Evolutionary conservation across 2,113 vertebrate genomes (phyloP), one percentile per base, ranked within the genome.

Genomic region (Ochotona princeps): DNA sequence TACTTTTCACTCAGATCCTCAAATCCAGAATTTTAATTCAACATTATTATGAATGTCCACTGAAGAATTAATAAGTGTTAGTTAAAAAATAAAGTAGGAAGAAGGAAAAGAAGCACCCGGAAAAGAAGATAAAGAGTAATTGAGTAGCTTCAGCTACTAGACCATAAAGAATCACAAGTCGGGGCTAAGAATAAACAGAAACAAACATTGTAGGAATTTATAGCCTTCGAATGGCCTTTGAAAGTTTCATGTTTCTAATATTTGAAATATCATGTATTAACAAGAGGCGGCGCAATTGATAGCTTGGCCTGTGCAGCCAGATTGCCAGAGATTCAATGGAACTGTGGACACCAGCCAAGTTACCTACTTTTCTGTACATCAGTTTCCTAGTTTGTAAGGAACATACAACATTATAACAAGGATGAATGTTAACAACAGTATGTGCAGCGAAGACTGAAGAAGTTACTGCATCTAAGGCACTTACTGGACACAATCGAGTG

Each of bases 1-100:
- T 20, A 75, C 60, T 74, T 91, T 96, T 84, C 49, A 81, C n/a
- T 7, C 20, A 87, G 90, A 75, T 61, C 57, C 14, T 92, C 17
- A 75, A 72, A 66, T 80, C 30, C 13, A 21, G 87, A 67, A 73
- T 81, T 90, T 85, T 92, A 90, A 5, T 57, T 88, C 25, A 90
- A 90, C 54, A 83, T 72, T 83, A 87, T 60, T 87, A 15, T 79
- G 49, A 74, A 66, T 76, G 11, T 86, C 93, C 30, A 73, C 8
- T 87, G 54, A 91, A 69, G 38, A 86, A 87, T 70, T 83, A 88
- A 61, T 65, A 90, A 47, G 10, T 23, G 66, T 21, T 67, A 90
- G 61, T 87, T 75, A 47, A 54, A 83, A 69, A 76, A 47, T 26
- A 74, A 47, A 21, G 26, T 57, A 70, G 67, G n/a, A 74, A 3